Evolutionary conservation across 2,888 invertebrate genomes (phyloP).

Genomic region (Synergus umbraculus): DNA sequence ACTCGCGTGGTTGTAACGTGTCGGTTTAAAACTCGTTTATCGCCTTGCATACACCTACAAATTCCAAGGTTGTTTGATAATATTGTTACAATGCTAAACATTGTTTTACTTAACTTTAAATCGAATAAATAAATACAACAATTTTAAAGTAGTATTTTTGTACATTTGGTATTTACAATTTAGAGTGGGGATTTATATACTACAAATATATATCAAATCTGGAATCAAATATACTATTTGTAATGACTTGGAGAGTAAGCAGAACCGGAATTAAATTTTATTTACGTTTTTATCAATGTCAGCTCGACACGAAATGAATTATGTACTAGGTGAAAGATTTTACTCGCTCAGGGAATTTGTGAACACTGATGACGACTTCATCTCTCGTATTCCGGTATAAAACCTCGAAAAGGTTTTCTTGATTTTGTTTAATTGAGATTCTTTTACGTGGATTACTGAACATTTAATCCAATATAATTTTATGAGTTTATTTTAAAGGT

Average conservation of each 20-base stretch:
- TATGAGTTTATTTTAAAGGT: not conserved
- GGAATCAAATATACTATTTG: not conserved
- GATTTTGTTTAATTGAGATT: not conserved
- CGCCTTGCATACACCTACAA: constrained; percentile 35
- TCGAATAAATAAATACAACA: not conserved
- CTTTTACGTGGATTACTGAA: no score
- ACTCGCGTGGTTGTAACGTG: constrained; percentile 11
- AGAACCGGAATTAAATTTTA: constrained; percentile 7
- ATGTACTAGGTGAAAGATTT: not conserved
- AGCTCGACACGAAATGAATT: constrained; percentile 11
- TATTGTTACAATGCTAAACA: constrained; percentile 31
- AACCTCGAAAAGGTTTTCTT: not conserved
- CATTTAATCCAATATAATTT: no score
- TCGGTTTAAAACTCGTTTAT: constrained; percentile 40
- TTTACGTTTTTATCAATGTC: constrained; percentile 17
- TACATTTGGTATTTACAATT: not conserved
- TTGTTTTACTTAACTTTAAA: constrained; percentile 29
- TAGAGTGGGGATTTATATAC: not conserved
- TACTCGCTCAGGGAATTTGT: constrained; percentile 21
- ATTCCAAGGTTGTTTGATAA: constrained; percentile 31
- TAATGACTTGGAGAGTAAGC: constrained; percentile 6
- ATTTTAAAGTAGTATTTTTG: not conserved
- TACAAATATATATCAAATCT: no score
- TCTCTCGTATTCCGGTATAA: not conserved
- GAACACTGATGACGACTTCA: constrained; percentile 30